phyloP scores from a whole-genome alignment of 2,888 invertebrate genomes.

The Lissocephala sabroskyi region DNA sequence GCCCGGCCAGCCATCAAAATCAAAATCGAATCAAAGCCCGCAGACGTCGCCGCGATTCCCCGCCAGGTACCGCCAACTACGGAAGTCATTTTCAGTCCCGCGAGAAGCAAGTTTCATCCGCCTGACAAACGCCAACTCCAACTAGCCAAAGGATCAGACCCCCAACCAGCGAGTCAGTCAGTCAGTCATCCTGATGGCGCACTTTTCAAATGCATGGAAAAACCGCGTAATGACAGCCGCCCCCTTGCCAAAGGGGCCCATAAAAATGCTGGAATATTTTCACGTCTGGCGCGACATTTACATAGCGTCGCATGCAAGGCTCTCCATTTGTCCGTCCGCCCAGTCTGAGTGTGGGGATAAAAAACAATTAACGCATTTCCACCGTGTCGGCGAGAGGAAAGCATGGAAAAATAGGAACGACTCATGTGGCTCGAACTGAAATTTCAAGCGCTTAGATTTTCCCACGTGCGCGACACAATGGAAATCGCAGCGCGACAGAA shows the following conservation, averaged over 20 bases:
- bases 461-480: conserved; percentile 43
- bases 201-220: conserved; percentile 41
- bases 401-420: conserved; percentile 32
- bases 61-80: too few relatives aligned
- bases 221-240: conserved; percentile 40
- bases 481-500: too few relatives aligned
- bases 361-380: conserved; percentile 60
- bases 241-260: too few relatives aligned
- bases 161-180: conserved; percentile 16
- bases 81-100: conserved; percentile 45
- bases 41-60: not conserved
- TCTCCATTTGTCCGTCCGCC: too few relatives aligned
- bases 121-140: not conserved
- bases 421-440: conserved; percentile 38
- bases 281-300: conserved; percentile 38
- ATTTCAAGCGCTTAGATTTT: conserved; percentile 38
- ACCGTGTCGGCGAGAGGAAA: conserved; percentile 5
- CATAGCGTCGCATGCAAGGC: conserved; percentile 13
- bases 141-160: conserved; percentile 7
- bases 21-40: conserved; percentile 51
- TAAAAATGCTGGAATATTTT: conserved; percentile 40
- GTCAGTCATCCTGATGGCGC: conserved; percentile 39
- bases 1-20: conserved; percentile 1
- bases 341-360: conserved; percentile 22
- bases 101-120: not conserved